These are phyloP conservation scores for Otus scops DNA, from an alignment of 2,797 vertebrate species.

Conservation along the genomic window DNA sequence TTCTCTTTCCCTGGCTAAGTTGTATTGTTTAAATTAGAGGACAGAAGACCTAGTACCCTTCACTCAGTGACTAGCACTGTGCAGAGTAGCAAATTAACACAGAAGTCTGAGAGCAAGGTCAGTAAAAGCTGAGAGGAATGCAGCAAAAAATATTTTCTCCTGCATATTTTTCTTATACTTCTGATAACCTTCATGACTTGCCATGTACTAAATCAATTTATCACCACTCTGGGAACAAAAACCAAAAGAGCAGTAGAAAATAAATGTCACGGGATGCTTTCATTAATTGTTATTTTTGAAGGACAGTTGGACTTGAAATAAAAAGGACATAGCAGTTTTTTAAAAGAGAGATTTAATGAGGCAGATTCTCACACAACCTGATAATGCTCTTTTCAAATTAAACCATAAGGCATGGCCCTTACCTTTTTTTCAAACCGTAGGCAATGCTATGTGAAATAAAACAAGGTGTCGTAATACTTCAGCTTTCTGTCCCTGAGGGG, in stretches of 20 bases:
- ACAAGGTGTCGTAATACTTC: background rate
- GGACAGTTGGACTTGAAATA: background rate
- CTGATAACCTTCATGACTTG: background rate
- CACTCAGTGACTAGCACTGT: background rate
- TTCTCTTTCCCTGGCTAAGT: background rate
- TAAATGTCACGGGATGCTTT: background rate
- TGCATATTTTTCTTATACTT: slow-evolving; percentile 9
- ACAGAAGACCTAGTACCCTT: background rate
- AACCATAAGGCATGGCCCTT: background rate
- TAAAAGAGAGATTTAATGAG: background rate
- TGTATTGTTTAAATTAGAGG: background rate
- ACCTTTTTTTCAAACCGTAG: background rate
- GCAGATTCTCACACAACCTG: background rate
- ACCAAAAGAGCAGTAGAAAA: background rate
- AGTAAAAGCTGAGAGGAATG: slow-evolving; percentile 18
- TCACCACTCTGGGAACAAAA: background rate
- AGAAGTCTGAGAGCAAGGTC: background rate
- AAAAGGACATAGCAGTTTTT: background rate
- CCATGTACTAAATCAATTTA: background rate
- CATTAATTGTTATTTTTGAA: background rate
- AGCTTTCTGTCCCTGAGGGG: background rate
- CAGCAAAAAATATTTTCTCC: slow-evolving; percentile 23
- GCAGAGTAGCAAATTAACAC: background rate
- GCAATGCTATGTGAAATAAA: background rate
- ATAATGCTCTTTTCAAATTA: background rate